These are phyloP conservation scores for Denticeps clupeoides DNA, from an alignment of 2,797 vertebrate species.

Conservation along the genomic window DNA sequence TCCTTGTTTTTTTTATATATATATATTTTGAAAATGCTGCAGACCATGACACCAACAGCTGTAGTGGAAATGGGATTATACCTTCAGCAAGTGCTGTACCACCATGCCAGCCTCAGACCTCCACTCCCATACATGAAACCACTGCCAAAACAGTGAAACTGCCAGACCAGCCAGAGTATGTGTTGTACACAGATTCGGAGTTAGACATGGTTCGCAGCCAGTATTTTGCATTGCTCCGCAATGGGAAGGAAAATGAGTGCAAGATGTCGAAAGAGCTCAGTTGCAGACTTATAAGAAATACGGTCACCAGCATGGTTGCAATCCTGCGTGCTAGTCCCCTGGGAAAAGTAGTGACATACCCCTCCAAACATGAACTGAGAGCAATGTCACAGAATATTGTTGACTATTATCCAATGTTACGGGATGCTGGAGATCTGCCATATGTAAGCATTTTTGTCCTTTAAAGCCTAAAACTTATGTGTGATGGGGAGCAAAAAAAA, in stretches of 20 bases:
- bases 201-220: too few relatives aligned
- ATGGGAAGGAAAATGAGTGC: conserved; percentile 8
- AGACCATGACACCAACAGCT: too few relatives aligned
- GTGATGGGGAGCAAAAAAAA: neutral
- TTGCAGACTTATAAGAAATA: conserved; percentile 25
- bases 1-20: too few relatives aligned
- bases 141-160: too few relatives aligned
- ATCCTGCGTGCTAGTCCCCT: conserved; percentile 17
- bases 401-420: conserved; percentile 16
- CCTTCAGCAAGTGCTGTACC: too few relatives aligned
- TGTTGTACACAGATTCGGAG: too few relatives aligned
- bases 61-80: too few relatives aligned
- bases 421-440: neutral
- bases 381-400: conserved; percentile 9
- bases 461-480: neutral
- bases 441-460: neutral
- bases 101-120: too few relatives aligned
- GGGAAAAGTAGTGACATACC: conserved; percentile 14
- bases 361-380: conserved; percentile 12
- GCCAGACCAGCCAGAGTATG: too few relatives aligned
- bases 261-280: conserved; percentile 25
- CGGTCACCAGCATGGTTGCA: conserved; percentile 18
- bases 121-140: too few relatives aligned
- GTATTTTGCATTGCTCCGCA: too few relatives aligned
- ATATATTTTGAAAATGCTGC: too few relatives aligned